Evolutionary conservation across 2,113 vertebrate species (phyloP).

Genomic region (Mystacornis crossleyi): DNA sequence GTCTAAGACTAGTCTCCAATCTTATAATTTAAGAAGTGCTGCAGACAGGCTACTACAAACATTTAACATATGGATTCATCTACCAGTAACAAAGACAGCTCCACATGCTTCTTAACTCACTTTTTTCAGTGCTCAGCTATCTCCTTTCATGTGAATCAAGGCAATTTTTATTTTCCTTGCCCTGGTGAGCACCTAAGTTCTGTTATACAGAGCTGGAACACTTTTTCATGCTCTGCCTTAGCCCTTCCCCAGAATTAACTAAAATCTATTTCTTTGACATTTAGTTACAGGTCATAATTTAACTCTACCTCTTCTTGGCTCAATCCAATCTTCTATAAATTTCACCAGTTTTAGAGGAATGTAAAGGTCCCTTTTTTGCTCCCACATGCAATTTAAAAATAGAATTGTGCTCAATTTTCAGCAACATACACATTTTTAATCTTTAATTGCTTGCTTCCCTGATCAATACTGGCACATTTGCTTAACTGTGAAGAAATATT

Average conservation of each 20-base stretch:
- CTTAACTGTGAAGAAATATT: not conserved
- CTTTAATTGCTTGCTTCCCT: not conserved
- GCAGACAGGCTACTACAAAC: not conserved
- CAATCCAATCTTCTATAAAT: not conserved
- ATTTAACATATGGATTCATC: not conserved
- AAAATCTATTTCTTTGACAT: not conserved
- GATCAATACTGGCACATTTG: not conserved
- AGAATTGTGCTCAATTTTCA: not conserved
- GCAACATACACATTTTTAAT: not conserved
- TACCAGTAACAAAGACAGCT: not conserved
- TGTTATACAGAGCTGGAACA: not conserved
- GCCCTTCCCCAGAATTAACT: not conserved
- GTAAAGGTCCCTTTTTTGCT: not conserved
- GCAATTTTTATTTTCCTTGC: not conserved
- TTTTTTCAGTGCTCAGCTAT: not conserved
- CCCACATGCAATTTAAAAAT: not conserved
- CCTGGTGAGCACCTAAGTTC: not conserved
- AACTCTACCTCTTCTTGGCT: not conserved
- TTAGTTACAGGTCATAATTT: not conserved
- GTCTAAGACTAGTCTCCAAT: not conserved
- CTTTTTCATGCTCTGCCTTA: not conserved
- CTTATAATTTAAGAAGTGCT: not conserved
- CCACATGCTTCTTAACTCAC: not conserved
- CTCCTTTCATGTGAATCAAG: not conserved
- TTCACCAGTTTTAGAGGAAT: not conserved